These are phyloP conservation scores for Oikopleura vanhoeffeni DNA, from an alignment of 23 tunicate genomes.

Conservation along the genomic window DNA sequence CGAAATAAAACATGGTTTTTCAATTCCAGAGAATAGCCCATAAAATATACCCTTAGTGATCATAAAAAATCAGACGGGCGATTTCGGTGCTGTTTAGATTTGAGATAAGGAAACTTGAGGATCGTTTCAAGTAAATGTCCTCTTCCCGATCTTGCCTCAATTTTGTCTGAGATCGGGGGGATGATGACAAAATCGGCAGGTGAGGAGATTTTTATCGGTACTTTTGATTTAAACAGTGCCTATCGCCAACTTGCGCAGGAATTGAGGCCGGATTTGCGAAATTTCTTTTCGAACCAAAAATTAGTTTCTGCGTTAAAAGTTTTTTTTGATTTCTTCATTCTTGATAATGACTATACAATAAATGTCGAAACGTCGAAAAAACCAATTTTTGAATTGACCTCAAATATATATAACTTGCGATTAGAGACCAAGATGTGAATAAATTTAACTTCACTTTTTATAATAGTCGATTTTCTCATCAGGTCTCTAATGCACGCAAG, in stretches of 20 bases:
- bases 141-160: background rate
- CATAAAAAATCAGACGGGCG: background rate
- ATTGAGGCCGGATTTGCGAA: too few relatives aligned
- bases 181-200: background rate
- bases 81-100: background rate
- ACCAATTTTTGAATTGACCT: too few relatives aligned
- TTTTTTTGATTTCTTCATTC: too few relatives aligned
- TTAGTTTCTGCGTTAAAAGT: too few relatives aligned
- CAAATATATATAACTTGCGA: too few relatives aligned
- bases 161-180: background rate
- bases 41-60: background rate
- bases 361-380: too few relatives aligned
- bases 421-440: background rate
- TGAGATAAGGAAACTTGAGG: background rate
- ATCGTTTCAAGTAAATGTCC: background rate
- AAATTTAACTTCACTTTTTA: background rate
- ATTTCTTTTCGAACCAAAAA: too few relatives aligned
- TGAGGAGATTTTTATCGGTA: background rate
- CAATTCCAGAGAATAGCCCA: background rate
- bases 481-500: too few relatives aligned
- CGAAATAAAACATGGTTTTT: background rate
- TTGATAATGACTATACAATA: too few relatives aligned
- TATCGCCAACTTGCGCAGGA: background rate
- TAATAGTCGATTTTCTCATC: too few relatives aligned
- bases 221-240: background rate